Conservation (phyloP, 2,797 vertebrate species). For the Gobionotothen gibberifrons region DNA sequence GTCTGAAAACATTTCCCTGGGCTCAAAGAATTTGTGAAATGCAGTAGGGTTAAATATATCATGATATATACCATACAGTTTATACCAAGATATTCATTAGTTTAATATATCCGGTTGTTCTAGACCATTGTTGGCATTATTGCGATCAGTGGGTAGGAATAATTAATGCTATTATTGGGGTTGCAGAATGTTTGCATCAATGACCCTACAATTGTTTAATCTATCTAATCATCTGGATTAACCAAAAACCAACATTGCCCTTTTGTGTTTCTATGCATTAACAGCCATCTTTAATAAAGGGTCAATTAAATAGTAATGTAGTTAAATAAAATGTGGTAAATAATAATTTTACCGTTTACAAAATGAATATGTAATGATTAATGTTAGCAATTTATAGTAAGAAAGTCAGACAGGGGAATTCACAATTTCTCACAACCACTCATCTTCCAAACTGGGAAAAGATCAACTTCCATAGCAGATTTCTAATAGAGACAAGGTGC, state of each 20-base stretch:
- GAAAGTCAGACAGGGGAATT: constrained; percentile 11
- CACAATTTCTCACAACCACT: constrained; percentile 24
- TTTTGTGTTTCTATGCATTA: neutral
- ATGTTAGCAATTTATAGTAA: no score
- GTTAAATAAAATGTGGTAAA: no score
- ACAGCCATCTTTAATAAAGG: no score
- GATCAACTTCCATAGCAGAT: constrained; percentile 4
- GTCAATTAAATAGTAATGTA: no score
- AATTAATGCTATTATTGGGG: neutral
- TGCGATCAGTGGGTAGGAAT: neutral
- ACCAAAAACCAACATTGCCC: constrained; percentile 4
- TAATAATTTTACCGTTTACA: no score
- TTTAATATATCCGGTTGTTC: constrained; percentile 10
- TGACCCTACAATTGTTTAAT: neutral
- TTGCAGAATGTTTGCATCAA: constrained; percentile 4
- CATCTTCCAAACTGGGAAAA: constrained; percentile 7
- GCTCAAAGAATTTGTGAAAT: neutral
- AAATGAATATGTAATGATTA: no score
- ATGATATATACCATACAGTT: neutral
- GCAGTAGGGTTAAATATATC: constrained; percentile 1
- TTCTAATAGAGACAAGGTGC: constrained; percentile 24
- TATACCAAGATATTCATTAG: neutral
- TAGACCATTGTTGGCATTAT: neutral
- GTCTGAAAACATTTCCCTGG: neutral
- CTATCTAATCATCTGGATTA: neutral